Conservation (phyloP, 2,888 invertebrate genomes). For the Heliconius sara region DNA sequence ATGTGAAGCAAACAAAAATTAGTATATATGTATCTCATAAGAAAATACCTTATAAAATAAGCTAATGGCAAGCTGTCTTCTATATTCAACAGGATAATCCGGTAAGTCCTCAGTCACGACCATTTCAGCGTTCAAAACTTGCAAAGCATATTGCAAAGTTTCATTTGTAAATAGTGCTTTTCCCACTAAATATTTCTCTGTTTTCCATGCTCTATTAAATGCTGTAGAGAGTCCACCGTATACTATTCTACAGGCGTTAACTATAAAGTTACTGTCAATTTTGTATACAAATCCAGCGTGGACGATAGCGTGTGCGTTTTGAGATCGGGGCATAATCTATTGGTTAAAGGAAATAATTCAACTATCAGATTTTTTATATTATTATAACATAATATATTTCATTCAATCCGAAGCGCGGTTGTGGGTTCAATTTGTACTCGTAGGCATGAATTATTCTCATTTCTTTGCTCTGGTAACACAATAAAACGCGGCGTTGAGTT, state of each 20-base stretch:
- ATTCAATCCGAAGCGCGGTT: no score
- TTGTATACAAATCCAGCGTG: slow-evolving; percentile 88
- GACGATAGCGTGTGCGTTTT: slow-evolving; percentile 89
- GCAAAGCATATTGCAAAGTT: slow-evolving; percentile 66
- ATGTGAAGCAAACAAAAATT: not conserved
- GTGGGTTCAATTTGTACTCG: no score
- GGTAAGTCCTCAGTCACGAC: slow-evolving; percentile 67
- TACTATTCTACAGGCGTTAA: slow-evolving; percentile 75
- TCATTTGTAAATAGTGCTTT: slow-evolving; percentile 67
- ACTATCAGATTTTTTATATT: no score
- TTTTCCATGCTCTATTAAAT: slow-evolving; percentile 70
- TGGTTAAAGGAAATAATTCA: no score
- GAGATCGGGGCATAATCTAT: slow-evolving; percentile 88
- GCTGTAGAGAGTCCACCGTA: slow-evolving; percentile 80
- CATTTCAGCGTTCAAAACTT: slow-evolving; percentile 58
- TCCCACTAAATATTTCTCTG: slow-evolving; percentile 74
- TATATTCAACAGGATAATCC: slow-evolving; percentile 83
- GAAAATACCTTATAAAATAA: slow-evolving; percentile 85
- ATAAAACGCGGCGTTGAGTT: no score
- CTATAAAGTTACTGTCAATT: slow-evolving; percentile 56
- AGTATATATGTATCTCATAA: not conserved
- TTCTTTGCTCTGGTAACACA: no score
- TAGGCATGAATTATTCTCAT: no score
- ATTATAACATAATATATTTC: no score
- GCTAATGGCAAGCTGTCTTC: slow-evolving; percentile 83